Evolutionary conservation across 2,888 invertebrate genomes (phyloP), one percentile per base, ranked within the genome.

Genomic region (Caenorhabditis wallacei): DNA sequence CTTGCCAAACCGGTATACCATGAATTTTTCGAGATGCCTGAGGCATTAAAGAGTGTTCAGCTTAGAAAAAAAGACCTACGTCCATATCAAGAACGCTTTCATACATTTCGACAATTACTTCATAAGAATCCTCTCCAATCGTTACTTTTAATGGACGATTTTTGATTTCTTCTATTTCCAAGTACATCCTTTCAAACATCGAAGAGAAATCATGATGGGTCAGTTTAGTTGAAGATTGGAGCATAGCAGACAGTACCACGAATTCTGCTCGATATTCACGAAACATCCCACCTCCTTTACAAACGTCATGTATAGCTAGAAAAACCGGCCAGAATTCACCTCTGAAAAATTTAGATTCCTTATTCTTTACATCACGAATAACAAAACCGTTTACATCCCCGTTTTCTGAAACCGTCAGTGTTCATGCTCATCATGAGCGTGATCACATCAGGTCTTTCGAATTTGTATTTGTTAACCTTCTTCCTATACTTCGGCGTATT

Each of bases 241-340:
- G 3, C 10, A 54, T 54, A 3, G 54, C 11, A 8, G 54, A 24
- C 2, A 54, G 24, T 3, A 54, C 11, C 1, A 13, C 24, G 3
- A 11, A 16, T 26, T 54, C 54, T 24, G 54, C 18, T 16, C 24
- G 24, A 54, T 24, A 54, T 11, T 54, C 54, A 24, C 10, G 24
- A 54, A 16, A 54, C 1, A 4, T 26, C 4, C 54, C 26, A 5
- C 1, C 2, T 24, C 26, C 54, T 16, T 26, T 54, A 16, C 7
- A n/a, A 7, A 54, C 13, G 24, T 54, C 54, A 54, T 54, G 22
- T 7, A 4, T 7, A 24, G 54, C 54, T 8, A 54, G 4, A 11
- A 24, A 54, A 16, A 54, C 10, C 10, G 54, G 54, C 54, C 54
- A 54, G 24, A 26, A 13, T 54, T 54, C 54, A 11, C 54, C 54